Evolutionary conservation across 2,888 invertebrate genomes (phyloP).

Genomic region (Drosophila differens): DNA sequence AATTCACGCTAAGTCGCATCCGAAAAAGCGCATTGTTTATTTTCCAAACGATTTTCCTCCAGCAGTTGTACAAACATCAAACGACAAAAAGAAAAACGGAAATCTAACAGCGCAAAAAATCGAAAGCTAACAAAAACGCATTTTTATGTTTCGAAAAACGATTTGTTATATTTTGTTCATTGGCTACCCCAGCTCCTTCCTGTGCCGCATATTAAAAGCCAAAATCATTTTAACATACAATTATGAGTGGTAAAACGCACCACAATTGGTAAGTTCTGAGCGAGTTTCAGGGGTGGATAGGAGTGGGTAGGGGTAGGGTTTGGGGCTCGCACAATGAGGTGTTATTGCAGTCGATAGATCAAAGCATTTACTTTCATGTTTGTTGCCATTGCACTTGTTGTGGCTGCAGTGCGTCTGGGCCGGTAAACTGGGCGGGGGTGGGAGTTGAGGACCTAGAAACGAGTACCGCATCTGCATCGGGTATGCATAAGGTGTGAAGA

Average conservation of each 20-base stretch:
- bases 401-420: constrained; percentile 56
- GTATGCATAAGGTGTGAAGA: constrained; percentile 67
- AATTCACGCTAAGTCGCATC: constrained; percentile 58
- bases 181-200: constrained; percentile 33
- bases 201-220: constrained; percentile 58
- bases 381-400: constrained; percentile 80
- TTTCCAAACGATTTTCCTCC: constrained; percentile 58
- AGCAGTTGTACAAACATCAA: constrained; percentile 74
- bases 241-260: constrained; percentile 61
- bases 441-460: background rate
- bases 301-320: background rate
- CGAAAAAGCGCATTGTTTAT: constrained; percentile 67
- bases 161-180: constrained; percentile 54
- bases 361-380: constrained; percentile 75
- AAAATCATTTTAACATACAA: constrained; percentile 64
- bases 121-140: constrained; percentile 54
- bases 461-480: constrained; percentile 29
- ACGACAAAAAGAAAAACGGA: constrained; percentile 63
- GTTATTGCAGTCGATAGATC: constrained; percentile 71
- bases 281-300: background rate
- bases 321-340: constrained; percentile 10
- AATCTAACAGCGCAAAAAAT: constrained; percentile 40
- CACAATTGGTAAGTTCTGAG: constrained; percentile 15
- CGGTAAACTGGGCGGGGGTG: background rate
- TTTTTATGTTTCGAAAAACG: constrained; percentile 62